These are phyloP conservation scores for Acrobasis suavella DNA, from an alignment of 2,888 invertebrate genomes.

Conservation along the genomic window DNA sequence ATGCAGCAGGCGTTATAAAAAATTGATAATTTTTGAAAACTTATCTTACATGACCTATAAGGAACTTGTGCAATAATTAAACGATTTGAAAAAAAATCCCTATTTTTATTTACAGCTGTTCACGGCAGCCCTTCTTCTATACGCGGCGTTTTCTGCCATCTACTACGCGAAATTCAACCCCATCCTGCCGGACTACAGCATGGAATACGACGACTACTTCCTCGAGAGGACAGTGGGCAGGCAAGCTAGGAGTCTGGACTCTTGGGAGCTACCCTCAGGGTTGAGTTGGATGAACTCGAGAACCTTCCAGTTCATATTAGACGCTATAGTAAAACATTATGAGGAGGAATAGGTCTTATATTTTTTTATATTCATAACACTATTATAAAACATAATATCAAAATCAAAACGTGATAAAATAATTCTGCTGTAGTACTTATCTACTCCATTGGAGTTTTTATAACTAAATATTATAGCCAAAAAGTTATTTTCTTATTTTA, in stretches of 20 bases:
- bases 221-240: slow-evolving; percentile 85
- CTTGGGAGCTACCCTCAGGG: slow-evolving; percentile 64
- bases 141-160: slow-evolving; percentile 92
- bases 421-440: not conserved
- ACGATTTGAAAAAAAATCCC: too few species aligned
- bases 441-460: not conserved
- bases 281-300: slow-evolving; percentile 82
- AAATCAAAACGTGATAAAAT: slow-evolving; percentile 11
- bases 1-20: too few species aligned
- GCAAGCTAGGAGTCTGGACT: slow-evolving; percentile 66
- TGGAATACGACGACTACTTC: slow-evolving; percentile 88
- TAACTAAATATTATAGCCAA: too few species aligned
- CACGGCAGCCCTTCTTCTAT: slow-evolving; percentile 90
- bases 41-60: too few species aligned
- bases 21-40: too few species aligned
- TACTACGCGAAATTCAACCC: slow-evolving; percentile 95
- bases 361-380: too few species aligned
- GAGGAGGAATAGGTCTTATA: slow-evolving; percentile 45
- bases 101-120: slow-evolving; percentile 84
- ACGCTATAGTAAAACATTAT: slow-evolving; percentile 73
- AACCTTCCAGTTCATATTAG: slow-evolving; percentile 86
- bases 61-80: too few species aligned
- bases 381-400: not conserved
- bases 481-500: too few species aligned
- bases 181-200: slow-evolving; percentile 88